A percentile compares a stretch with the other conserved stretches of the same genome.
Evolutionary conservation across 2,113 vertebrate species (phyloP).

Genomic region (Microcebus lehilahytsara): DNA sequence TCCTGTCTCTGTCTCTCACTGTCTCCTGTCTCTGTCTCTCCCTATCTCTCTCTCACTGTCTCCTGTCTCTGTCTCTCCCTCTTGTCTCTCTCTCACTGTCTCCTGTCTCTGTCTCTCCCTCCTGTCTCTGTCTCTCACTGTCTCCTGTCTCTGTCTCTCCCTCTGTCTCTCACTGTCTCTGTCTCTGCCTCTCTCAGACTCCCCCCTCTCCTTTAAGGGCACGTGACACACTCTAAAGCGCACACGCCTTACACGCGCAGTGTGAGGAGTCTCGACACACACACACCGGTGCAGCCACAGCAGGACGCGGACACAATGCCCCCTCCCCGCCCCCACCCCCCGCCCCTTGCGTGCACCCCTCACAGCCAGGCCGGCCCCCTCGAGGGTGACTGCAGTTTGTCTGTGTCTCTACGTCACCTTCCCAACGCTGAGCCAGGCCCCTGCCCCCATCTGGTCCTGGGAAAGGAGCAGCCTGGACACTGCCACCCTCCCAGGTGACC

Average conservation of each 20-base stretch:
- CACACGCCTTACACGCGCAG: background rate
- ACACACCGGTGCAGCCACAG: background rate
- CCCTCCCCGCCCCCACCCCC: background rate
- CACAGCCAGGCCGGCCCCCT: background rate
- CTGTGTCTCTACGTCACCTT: background rate
- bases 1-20: no score
- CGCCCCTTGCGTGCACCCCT: background rate
- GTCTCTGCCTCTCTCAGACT: background rate
- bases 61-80: no score
- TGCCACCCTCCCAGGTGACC: background rate
- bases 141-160: no score
- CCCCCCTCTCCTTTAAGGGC: no score
- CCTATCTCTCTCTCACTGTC: background rate
- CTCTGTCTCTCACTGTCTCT: background rate
- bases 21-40: no score
- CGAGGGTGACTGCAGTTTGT: background rate
- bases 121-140: no score
- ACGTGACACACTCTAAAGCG: background rate
- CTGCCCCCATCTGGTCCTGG: background rate
- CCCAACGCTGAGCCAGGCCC: background rate
- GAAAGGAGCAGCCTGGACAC: no score
- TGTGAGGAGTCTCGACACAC: background rate
- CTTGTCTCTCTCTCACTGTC: no score
- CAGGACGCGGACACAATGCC: background rate
- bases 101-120: no score